These are phyloP conservation scores for Zaprionus ghesquierei DNA, from an alignment of 1,140 invertebrate genomes.

Conservation along the genomic window DNA sequence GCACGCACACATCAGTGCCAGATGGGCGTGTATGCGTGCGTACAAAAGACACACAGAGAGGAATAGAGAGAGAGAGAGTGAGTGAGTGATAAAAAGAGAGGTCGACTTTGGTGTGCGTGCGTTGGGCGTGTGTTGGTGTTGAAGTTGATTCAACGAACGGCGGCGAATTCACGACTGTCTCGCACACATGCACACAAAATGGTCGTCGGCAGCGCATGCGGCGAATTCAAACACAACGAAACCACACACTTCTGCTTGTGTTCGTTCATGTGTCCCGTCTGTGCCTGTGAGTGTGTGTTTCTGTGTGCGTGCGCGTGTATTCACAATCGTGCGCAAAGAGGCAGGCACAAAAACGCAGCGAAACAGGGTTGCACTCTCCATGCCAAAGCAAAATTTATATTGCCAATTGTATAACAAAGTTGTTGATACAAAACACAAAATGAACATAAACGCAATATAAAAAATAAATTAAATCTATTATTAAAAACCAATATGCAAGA, in stretches of 20 bases:
- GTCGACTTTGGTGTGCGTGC: slow-evolving; percentile 30
- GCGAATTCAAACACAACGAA: slow-evolving; percentile 52
- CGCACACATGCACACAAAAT: slow-evolving; percentile 52
- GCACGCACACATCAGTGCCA: slow-evolving; percentile 62
- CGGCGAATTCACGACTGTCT: slow-evolving; percentile 39
- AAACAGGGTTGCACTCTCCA: slow-evolving; percentile 51
- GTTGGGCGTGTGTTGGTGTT: slow-evolving; percentile 34
- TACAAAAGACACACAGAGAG: slow-evolving; percentile 6
- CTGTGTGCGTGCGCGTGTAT: slow-evolving; percentile 19
- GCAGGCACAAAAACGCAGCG: slow-evolving; percentile 40
- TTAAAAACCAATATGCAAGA: slow-evolving; percentile 43
- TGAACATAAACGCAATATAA: slow-evolving; percentile 27
- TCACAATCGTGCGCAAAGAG: slow-evolving; percentile 43
- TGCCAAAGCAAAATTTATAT: slow-evolving; percentile 38
- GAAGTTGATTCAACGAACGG: slow-evolving; percentile 45
- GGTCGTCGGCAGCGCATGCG: slow-evolving; percentile 39
- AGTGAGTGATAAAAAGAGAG: slow-evolving; percentile 23
- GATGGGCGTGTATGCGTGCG: slow-evolving; percentile 42
- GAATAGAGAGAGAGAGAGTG: slow-evolving; percentile 11
- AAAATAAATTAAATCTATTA: slow-evolving; percentile 18
- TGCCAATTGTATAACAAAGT: slow-evolving; percentile 50
- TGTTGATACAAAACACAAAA: slow-evolving; percentile 32
- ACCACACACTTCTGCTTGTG: slow-evolving; percentile 4
- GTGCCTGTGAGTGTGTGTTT: slow-evolving; percentile 10
- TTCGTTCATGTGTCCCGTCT: background rate